Base-by-base conservation (phyloP, 2,888 invertebrate species). In the Dryocosmus kuriphilus region DNA sequence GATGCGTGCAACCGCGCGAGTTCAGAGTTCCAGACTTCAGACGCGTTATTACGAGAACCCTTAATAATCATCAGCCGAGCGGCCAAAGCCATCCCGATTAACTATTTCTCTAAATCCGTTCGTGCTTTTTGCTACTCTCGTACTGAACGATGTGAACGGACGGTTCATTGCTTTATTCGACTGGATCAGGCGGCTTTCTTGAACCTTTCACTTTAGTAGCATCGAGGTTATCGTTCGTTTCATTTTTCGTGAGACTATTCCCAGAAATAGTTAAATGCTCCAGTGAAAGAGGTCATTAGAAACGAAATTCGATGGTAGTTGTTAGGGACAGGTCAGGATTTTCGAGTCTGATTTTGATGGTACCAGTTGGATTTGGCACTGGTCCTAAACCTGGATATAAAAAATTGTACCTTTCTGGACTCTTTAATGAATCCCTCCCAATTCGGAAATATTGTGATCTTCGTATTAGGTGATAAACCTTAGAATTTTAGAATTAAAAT, bases 1-100 rank as follows among this genome's bases (percentile, higher is more conserved):
- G 80, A 74, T 87, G 86, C 86, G 85, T 87, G 87, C 87, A 86
- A 83, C 81, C 80, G 77, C 81, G 80, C 81, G 79, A 77, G 79
- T 60, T 60, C 60, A 60, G 60, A 60, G 60, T 60, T 60, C 60
- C 60, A 60, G 60, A 80, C 80, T 77, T 38, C 82, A 77, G 84
- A 82, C 83, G 79, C 84, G 80, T 87, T 86, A 86, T 87, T 87
- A 87, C 83, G 63, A 75, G 83, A 85, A 82, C 81, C 82, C 84
- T 74, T 82, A 83, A 77, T 63, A 80, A 84, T 84, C 81, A 61
- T 81, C 79, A 46, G 76, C 73, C 79, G 80, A 71, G 30, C 46
- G 51, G 71, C 51, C 22, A 63, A 63, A 32, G 63, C 63, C 63
- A 63, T 35, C 35, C 22, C 63, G 63, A 63, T 63, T 63, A 63